Base-by-base conservation (phyloP, 2,888 invertebrate species). In the Galerucella pusilla region DNA sequence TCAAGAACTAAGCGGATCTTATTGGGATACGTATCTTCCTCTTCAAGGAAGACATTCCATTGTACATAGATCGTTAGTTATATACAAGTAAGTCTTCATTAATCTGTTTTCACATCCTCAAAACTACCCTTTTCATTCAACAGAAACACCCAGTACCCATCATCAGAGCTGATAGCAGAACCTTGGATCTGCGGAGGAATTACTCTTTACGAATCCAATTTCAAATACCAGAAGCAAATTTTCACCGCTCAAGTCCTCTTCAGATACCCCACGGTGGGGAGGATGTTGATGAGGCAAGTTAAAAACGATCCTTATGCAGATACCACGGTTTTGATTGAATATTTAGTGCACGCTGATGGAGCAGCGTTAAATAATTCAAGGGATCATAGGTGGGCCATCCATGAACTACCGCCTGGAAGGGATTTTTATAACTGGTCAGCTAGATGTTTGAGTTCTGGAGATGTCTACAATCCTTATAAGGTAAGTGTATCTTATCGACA, bases 361-460 rank as follows among this genome's bases (percentile, higher is more conserved):
- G 91, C 94, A 3, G 91, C 90, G 71, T 88, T 93, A 73, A 95
- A 95, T 86, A 93, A 93, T 85, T 93, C 94, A 0, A 89, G 89
- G 61, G 90, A 90, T 12, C 95, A 95, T 86, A 91, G 95, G 78
- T 97, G 97, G 97, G 94, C 94, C 12, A 90, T 97, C 20, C 95
- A 97, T 85, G 92, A 92, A 74, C 88, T 90, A 79, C 90, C 94
- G 0, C 95, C 96, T 0, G 96, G 95, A 20, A 92, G 91, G 76
- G 97, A 97, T 88, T 97, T 94, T 87, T 96, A 96, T 86, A 95
- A 96, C 87, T 97, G 97, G 97, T 94, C 94, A 45, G 92, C 90
- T 61, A 89, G 97, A 54, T 97, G 97, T 85, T 88, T 95, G 11
- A 95, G 95, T 80, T 91, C 95, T 0, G 96, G 95, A 6, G 85